Evolutionary conservation across 1,140 invertebrate genomes (phyloP), one percentile per base, ranked within the genome.

Genomic region (Onthophagus taurus): DNA sequence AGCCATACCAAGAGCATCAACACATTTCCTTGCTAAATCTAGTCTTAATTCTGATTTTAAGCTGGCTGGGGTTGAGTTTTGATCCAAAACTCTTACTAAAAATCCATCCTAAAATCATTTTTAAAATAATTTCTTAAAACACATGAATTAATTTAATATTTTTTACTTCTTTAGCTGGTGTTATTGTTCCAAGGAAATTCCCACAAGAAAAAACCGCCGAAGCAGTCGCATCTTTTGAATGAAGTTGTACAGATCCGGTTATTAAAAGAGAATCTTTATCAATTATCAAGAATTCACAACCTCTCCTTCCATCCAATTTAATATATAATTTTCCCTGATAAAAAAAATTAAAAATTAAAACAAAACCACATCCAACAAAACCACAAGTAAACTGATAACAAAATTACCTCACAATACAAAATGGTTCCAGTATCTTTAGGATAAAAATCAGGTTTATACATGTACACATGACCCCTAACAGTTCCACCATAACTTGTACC

Each of bases 401-500:
- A 42, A 72, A 74, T 71, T 65, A 89, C 86, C 68, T 78, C 79
- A 61, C 85, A 87, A 73, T 76, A 89, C 16, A 88, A 86, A 37
- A 95, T 69, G 83, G 85, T 91, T 37, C 85, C 85, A 55, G 77
- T 72, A 45, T 85, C 82, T 43, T 72, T 74, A 16, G 78, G 74
- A 65, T 85, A 86, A 63, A 89, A 85, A 62, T 89, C 81, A 30
- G 79, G 72, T 63, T 87, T 87, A 54, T 81, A 77, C 46, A 77
- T 65, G 63, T 92, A 91, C 24, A 93, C 67, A 63, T 89, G 83
- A 19, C 89, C 89, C 69, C 84, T 86, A 47, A 91, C 76, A 8
- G 91, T 92, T 50, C 84, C 87, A 26, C 84, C 83, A 67, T 90
- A 94, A 13, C 93, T 92, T 50, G 89, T 89, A 5, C 92, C 92